These are phyloP conservation scores for Syngnathus typhle DNA, from an alignment of 2,113 vertebrate species.

Conservation along the genomic window DNA sequence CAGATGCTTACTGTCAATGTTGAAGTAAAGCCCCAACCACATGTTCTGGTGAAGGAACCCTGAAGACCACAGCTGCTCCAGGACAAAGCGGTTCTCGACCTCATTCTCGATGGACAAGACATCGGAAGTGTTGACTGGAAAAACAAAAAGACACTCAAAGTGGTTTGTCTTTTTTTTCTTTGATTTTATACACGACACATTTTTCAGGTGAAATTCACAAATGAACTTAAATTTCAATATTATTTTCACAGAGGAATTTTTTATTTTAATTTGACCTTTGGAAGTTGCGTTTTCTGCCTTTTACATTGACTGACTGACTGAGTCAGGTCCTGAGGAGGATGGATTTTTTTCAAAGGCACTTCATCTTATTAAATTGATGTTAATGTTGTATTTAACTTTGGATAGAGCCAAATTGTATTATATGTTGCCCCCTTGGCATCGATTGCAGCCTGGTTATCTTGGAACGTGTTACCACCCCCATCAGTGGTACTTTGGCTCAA, in stretches of 20 bases:
- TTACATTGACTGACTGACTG: too few relatives aligned
- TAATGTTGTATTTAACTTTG: too few relatives aligned
- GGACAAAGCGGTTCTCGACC: slow-evolving; percentile 80
- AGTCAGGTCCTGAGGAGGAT: too few relatives aligned
- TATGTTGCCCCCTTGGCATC: too few relatives aligned
- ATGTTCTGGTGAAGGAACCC: slow-evolving; percentile 73
- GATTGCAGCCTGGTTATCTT: too few relatives aligned
- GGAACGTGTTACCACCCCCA: too few relatives aligned
- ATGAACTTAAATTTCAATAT: not conserved
- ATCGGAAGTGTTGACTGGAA: slow-evolving; percentile 72
- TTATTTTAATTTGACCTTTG: not conserved
- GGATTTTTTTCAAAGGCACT: too few relatives aligned
- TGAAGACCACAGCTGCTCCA: slow-evolving; percentile 76
- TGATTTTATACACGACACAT: not conserved
- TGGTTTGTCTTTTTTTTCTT: not conserved
- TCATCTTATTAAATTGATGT: too few relatives aligned
- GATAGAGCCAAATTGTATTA: too few relatives aligned
- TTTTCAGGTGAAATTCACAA: not conserved
- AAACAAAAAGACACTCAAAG: slow-evolving; percentile 4
- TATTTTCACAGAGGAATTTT: not conserved
- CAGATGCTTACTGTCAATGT: slow-evolving; percentile 73
- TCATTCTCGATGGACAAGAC: slow-evolving; percentile 82
- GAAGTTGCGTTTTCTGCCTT: too few relatives aligned
- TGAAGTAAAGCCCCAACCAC: slow-evolving; percentile 81
- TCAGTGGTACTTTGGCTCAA: not conserved